Evolutionary conservation across 2,888 invertebrate species (phyloP), one percentile per base, ranked within the genome.

Genomic region (Homarus gammarus): DNA sequence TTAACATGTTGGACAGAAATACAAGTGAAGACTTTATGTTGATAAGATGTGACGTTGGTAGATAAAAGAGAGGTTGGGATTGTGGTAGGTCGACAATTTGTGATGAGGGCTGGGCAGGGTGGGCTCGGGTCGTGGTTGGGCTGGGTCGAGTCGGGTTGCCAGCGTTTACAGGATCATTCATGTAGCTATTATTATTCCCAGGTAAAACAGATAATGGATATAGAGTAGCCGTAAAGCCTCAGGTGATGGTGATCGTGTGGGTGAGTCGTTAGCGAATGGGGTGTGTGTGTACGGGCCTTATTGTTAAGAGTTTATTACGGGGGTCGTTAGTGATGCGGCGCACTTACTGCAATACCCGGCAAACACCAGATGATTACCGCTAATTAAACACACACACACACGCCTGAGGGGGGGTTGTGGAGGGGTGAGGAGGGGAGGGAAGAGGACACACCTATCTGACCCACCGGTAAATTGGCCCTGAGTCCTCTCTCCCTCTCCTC

Each of bases 131-230:
- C 1, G 56, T 1, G 51, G 51, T 0, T 12, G 10, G 56, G 56
- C 18, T 12, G 0, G n/a, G n/a, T n/a, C n/a, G n/a, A n/a, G n/a
- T n/a, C n/a, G n/a, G n/a, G 5, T 44, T 12, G 22, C 56, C 22
- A 56, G 56, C 56, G 56, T 22, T 56, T 56, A 56, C 18, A 56
- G 56, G 56, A 18, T 56, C 56, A 56, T 56, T 56, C 3, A 22
- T 56, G 56, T 56, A 18, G 56, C 31, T 64, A 15, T 49, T 49
- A 36, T 79, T 79, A 79, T 56, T 33, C 56, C 38, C 38, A 38
- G 61, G n/a, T 79, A 36, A 38, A 79, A 79, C n/a, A 79, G 56
- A 38, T 61, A 79, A 61, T 56, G 79, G 79, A 61, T 22, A 56
- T 56, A 22, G 56, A 18, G 15, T 18, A 33, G 22, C 78, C 78